Conservation (phyloP, 2,797 vertebrate genomes). For the Myotis planiceps region DNA sequence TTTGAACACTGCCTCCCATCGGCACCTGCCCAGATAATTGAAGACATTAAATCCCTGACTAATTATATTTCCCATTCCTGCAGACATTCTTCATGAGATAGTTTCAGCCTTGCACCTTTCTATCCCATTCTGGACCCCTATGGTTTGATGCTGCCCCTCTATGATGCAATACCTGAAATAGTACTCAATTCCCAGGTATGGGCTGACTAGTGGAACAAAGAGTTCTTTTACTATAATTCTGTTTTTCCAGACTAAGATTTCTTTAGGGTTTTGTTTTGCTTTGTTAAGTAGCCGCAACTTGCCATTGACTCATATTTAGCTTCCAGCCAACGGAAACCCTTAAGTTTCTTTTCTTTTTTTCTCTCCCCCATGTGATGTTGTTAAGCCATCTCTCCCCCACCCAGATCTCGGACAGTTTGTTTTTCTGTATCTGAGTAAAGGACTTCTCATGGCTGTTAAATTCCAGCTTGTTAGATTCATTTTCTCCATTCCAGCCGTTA, state of each 20-base stretch:
- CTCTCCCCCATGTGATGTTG: not conserved
- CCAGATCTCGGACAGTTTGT: not conserved
- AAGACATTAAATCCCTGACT: not conserved
- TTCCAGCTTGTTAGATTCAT: conserved; percentile 42
- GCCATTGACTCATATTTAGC: conserved; percentile 52
- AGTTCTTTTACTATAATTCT: not conserved
- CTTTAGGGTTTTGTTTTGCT: conserved; percentile 28
- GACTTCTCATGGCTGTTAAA: not conserved
- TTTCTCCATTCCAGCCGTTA: not conserved
- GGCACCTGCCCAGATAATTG: not conserved
- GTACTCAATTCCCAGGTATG: not conserved
- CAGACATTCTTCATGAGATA: not conserved
- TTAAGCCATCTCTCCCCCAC: not conserved
- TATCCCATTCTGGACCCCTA: not conserved
- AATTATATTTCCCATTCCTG: not conserved
- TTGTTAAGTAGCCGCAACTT: conserved; percentile 35
- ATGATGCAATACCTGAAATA: not conserved
- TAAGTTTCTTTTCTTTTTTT: not conserved
- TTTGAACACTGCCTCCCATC: not conserved
- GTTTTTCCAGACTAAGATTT: conserved; percentile 38
- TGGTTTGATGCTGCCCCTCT: not conserved
- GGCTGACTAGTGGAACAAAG: not conserved
- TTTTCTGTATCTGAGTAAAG: conserved; percentile 26
- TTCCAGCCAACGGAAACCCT: conserved; percentile 55
- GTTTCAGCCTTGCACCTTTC: not conserved